Conservation (phyloP, 2,888 invertebrate genomes). For the Automeris io region DNA sequence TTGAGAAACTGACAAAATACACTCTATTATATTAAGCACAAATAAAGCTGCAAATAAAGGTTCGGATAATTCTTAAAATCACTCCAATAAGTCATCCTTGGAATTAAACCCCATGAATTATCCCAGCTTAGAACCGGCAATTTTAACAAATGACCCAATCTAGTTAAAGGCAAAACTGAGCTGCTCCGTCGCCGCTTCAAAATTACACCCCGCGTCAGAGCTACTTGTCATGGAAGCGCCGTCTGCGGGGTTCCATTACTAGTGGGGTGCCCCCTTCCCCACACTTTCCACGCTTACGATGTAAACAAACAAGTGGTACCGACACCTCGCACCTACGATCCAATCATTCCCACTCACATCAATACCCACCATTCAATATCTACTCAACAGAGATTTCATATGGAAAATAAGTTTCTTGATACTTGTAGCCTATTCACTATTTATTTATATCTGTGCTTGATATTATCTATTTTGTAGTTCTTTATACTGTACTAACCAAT, state of each 20-base stretch:
- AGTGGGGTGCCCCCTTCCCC: constrained; percentile 23
- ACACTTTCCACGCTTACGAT: neutral
- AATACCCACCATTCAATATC: too few species aligned
- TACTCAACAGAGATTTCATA: too few species aligned
- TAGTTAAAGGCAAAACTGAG: neutral
- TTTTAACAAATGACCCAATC: neutral
- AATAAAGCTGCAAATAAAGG: too few species aligned
- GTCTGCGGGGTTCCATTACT: constrained; percentile 61
- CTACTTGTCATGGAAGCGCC: constrained; percentile 21
- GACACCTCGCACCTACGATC: constrained; percentile 17
- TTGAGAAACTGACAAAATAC: too few species aligned
- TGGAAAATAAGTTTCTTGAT: too few species aligned
- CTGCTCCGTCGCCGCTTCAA: neutral
- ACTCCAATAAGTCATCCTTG: neutral
- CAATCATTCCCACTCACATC: constrained; percentile 2
- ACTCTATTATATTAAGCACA: too few species aligned
- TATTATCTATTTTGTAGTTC: too few species aligned
- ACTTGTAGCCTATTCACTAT: too few species aligned
- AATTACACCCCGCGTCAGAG: neutral
- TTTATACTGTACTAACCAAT: too few species aligned
- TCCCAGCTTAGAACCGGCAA: neutral
- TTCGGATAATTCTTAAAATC: too few species aligned
- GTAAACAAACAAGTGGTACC: constrained; percentile 2
- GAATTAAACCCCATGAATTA: neutral
- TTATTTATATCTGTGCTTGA: too few species aligned